A percentile compares a stretch with the other conserved stretches of the same genome.
These are phyloP conservation scores for Drosophila peninsularis DNA, from an alignment of 2,888 invertebrate genomes.

Conservation along the genomic window DNA sequence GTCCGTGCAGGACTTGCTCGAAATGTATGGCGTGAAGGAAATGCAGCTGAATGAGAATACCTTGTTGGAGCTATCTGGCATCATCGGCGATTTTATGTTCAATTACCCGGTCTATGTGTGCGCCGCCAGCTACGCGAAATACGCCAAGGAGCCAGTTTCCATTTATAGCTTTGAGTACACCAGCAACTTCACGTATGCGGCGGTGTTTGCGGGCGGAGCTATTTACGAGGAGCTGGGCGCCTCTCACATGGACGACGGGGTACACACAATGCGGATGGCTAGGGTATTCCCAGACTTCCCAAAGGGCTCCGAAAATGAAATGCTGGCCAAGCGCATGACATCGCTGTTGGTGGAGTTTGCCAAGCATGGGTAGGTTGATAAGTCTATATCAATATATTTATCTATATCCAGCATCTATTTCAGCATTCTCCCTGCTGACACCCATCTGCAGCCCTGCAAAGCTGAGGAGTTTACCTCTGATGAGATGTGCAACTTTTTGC, in stretches of 20 bases:
- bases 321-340: conserved; percentile 82
- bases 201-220: conserved; percentile 52
- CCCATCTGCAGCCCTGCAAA: conserved; percentile 44
- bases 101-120: conserved; percentile 83
- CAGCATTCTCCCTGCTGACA: conserved; percentile 40
- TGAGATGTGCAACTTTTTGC: conserved; percentile 78
- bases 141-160: conserved; percentile 77
- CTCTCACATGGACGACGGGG: conserved; percentile 85
- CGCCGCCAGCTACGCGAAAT: conserved; percentile 49
- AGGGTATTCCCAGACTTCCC: conserved; percentile 79
- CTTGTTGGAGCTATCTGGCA: conserved; percentile 57
- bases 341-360: conserved; percentile 85
- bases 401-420: neutral
- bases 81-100: conserved; percentile 85
- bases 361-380: conserved; percentile 83
- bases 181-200: conserved; percentile 80
- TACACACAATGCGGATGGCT: conserved; percentile 85
- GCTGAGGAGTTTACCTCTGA: conserved; percentile 41
- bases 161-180: conserved; percentile 85
- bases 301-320: conserved; percentile 76
- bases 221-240: conserved; percentile 68
- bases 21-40: conserved; percentile 51
- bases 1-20: conserved; percentile 29
- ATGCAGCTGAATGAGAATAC: conserved; percentile 60
- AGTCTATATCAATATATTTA: neutral